Conservation (phyloP, 2,797 vertebrate species). For the Coregonus sp. region DNA sequence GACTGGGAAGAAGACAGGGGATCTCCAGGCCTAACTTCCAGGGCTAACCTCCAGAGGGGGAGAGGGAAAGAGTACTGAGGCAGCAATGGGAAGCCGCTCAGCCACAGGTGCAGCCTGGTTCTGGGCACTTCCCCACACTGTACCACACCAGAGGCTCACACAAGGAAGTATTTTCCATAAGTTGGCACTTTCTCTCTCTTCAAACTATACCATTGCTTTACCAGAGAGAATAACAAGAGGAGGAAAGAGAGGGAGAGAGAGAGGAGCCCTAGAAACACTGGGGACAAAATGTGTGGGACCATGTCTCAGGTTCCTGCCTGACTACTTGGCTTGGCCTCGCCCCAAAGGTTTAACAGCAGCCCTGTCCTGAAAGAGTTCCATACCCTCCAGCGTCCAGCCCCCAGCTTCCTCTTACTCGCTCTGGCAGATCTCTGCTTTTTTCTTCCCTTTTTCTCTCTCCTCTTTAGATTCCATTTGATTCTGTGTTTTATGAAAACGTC, state of each 20-base stretch:
- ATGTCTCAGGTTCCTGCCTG: conserved; percentile 75
- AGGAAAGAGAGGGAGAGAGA: conserved; percentile 13
- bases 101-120: conserved; percentile 66
- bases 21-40: conserved; percentile 55
- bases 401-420: conserved; percentile 79
- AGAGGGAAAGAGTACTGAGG: conserved; percentile 55
- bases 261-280: conserved; percentile 9
- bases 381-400: conserved; percentile 50
- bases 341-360: conserved; percentile 79
- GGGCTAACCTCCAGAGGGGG: conserved; percentile 21
- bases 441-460: conserved; percentile 44
- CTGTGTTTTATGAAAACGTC: conserved; percentile 70
- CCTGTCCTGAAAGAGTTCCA: conserved; percentile 77
- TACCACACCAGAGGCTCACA: conserved; percentile 58
- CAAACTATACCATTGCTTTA: not conserved
- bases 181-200: conserved; percentile 51
- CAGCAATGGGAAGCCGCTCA: conserved; percentile 52
- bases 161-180: conserved; percentile 60
- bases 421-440: conserved; percentile 81
- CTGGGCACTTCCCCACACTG: conserved; percentile 59
- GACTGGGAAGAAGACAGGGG: conserved; percentile 63
- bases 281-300: conserved; percentile 52
- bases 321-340: conserved; percentile 82
- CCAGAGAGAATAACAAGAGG: conserved; percentile 2
- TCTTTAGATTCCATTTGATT: conserved; percentile 72